Base-by-base conservation (phyloP, 2,888 invertebrate species). In the Tuta absoluta region DNA sequence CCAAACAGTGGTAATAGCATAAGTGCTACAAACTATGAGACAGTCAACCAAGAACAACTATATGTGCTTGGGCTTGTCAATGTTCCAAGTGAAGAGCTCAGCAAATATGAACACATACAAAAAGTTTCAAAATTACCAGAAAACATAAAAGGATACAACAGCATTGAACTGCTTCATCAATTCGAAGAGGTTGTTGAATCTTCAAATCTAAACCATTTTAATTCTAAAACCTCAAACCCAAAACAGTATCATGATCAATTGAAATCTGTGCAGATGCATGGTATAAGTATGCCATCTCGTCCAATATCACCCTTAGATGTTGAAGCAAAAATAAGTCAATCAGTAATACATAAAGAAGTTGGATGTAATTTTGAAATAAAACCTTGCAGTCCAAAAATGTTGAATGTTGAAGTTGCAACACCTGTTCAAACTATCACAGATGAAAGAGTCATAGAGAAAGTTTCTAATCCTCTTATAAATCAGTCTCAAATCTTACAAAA, bases 281-380 rank as follows among this genome's bases (percentile, higher is more conserved):
- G 71, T n/a, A 64, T 74, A 57, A 75, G 75, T 56, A 58, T 75
- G 24, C 69, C 79, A 64, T 76, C 84, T n/a, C 81, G 91, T 48
- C 86, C 91, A 45, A 63, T 89, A 28, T 91, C 91, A 45, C 91
- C 91, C 64, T 78, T 92, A 68, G 92, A 92, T 79, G 92, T 92
- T 45, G 92, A 92, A 80, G 82, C 92, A 57, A 92, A 92, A 82
- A 92, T 92, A 72, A 92, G 91, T 72, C 92, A 92, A 69, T 92
- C 92, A 12, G 86, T 92, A 24, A 92, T 92, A 68, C 92, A 92
- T 70, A 92, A 92, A 80, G 92, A 92, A 74, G 92, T 92, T 62
- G 90, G 91, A 33, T 92, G 92, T 73, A 92, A 92, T 76, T 92
- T 92, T 82, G 92, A 92, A 82, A 91, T 92, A 67, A 91, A 85